Evolutionary conservation across 2,797 vertebrate genomes (phyloP), one percentile per base, ranked within the genome.

Genomic region (Mionectes olivaceus): DNA sequence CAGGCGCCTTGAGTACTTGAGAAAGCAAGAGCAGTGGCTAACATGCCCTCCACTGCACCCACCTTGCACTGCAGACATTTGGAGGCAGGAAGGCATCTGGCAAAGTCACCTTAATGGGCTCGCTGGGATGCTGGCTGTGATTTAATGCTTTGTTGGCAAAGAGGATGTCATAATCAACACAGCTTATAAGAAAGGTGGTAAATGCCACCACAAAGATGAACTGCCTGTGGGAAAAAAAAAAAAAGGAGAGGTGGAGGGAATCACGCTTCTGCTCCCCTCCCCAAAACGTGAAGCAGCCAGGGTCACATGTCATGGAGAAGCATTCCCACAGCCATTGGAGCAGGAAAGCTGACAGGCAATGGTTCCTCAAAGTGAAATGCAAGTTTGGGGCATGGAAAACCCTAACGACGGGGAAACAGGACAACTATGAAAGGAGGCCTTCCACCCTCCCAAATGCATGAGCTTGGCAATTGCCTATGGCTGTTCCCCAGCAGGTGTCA

Each of bases 111-210:
- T 99, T 99, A 91, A 99, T 98, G 2, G 99, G 99, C 47, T 98
- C 98, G 1, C 95, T 98, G 28, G 98, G 97, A 83, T 98, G 98
- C 96, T 99, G 98, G 7, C 98, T 99, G 97, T 99, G 99, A 98
- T 99, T 99, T 96, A 99, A 98, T 85, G 98, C 98, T 98, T 99
- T 99, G 98, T 99, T 99, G 96, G 99, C 99, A 97, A 99, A 99
- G 57, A 99, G 99, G 95, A 99, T 99, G 94, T 99, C 99, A 9
- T 99, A 99, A 97, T 99, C 99, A 83, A 99, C 99, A n/a, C 99
- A 99, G 98, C 99, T 99, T 75, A 99, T 98, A 37, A 99, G 98
- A 97, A 99, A 99, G 17, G 99, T 99, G 11, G 99, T 99, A 94
- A 99, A 99, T 13, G 99, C 98, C 86, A 99, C 99, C 94, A 99